These are phyloP conservation scores for Lichenostomus cassidix DNA, from an alignment of 2,113 vertebrate species.

Conservation along the genomic window DNA sequence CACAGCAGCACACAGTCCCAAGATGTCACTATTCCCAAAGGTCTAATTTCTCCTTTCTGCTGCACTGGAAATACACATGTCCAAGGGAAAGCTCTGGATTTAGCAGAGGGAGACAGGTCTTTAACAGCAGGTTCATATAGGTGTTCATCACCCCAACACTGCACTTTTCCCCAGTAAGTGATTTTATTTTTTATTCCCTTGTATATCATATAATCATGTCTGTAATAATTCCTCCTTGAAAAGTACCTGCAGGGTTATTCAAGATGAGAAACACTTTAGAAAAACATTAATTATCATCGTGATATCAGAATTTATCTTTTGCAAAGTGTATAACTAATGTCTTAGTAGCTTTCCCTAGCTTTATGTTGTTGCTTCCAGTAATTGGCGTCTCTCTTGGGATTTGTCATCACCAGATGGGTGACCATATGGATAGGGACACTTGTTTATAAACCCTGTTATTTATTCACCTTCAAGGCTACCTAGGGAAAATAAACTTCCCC, in stretches of 20 bases:
- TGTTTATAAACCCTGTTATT: constrained; percentile 54
- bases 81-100: background rate
- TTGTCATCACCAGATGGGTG: constrained; percentile 40
- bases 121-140: background rate
- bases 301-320: background rate
- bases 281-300: background rate
- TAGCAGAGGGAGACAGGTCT: background rate
- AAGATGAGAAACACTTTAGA: background rate
- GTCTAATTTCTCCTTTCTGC: background rate
- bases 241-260: background rate
- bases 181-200: background rate
- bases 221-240: background rate
- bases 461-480: constrained; percentile 13
- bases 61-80: accelerated
- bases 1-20: background rate
- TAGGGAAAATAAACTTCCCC: constrained; percentile 18
- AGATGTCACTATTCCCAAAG: background rate
- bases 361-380: constrained; percentile 7
- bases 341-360: background rate
- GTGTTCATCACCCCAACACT: background rate
- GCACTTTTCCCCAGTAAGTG: background rate
- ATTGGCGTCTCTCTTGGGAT: constrained; percentile 42
- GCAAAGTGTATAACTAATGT: background rate
- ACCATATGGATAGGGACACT: constrained; percentile 49
- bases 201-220: background rate